Evolutionary conservation across 2,888 invertebrate genomes (phyloP).

Genomic region (Caenorhabditis sp.): DNA sequence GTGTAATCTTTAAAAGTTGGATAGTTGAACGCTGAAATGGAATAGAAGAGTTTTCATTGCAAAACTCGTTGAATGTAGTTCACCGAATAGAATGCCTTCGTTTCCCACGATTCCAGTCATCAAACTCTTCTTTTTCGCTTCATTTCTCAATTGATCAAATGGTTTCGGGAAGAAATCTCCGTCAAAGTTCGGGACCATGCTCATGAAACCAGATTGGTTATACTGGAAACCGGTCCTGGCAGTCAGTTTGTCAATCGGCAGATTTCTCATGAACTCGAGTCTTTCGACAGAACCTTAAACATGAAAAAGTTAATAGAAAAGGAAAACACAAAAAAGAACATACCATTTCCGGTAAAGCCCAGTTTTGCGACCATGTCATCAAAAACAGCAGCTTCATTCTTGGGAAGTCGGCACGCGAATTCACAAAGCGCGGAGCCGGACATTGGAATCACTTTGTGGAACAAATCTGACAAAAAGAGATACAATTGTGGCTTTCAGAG

Average conservation of each 20-base stretch:
- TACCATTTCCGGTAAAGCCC: slow-evolving; percentile 46
- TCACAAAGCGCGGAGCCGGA: slow-evolving; percentile 61
- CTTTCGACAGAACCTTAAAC: slow-evolving; percentile 6
- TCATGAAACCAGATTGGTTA: slow-evolving; percentile 26
- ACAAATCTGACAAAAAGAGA: no score
- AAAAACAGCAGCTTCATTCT: slow-evolving; percentile 32
- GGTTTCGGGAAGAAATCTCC: slow-evolving; percentile 58
- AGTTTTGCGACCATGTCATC: slow-evolving; percentile 50
- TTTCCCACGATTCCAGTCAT: slow-evolving; percentile 59
- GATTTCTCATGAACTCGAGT: slow-evolving; percentile 10
- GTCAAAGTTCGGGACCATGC: slow-evolving; percentile 56
- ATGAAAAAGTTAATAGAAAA: no score
- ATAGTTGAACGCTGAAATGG: not conserved
- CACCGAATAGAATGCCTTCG: slow-evolving; percentile 52
- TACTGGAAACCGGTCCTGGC: slow-evolving; percentile 23
- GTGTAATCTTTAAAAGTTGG: not conserved
- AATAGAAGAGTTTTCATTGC: not conserved
- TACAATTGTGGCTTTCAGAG: no score
- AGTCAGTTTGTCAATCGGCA: slow-evolving; percentile 7
- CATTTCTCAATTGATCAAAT: slow-evolving; percentile 51
- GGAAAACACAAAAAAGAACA: not conserved
- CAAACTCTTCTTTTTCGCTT: slow-evolving; percentile 54
- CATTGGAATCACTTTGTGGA: slow-evolving; percentile 68
- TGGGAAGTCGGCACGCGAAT: slow-evolving; percentile 53
- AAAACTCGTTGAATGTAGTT: not conserved